Conservation (phyloP, 1,140 invertebrate species). For the Dendrolimus kikuchii region DNA sequence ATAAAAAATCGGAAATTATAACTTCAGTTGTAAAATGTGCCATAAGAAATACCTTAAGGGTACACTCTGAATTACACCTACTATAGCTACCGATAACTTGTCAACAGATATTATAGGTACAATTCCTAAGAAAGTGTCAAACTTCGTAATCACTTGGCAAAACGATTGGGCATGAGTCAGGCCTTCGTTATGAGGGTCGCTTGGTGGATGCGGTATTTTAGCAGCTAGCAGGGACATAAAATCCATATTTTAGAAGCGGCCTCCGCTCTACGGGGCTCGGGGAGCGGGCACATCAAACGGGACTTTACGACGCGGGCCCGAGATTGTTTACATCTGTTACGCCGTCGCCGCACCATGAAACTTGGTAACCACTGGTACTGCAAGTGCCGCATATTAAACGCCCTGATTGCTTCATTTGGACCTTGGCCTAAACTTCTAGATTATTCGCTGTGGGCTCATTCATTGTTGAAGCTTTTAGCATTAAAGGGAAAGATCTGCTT, state of each 20-base stretch:
- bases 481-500: too few relatives aligned
- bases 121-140: background rate
- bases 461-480: too few relatives aligned
- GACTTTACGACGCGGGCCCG: constrained; percentile 58
- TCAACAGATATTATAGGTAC: background rate
- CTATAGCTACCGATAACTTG: too few relatives aligned
- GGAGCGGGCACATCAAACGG: constrained; percentile 60
- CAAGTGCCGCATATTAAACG: constrained; percentile 30
- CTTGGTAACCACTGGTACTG: constrained; percentile 60
- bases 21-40: too few relatives aligned
- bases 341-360: constrained; percentile 52
- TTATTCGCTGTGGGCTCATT: background rate
- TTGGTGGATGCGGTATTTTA: constrained; percentile 51
- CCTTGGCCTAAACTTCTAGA: constrained; percentile 11
- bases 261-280: constrained; percentile 22
- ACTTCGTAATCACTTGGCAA: background rate
- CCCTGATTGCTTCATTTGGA: constrained; percentile 16
- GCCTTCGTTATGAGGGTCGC: constrained; percentile 42
- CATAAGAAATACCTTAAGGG: too few relatives aligned
- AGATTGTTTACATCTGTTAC: constrained; percentile 70
- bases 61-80: too few relatives aligned
- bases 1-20: too few relatives aligned
- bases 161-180: background rate
- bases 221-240: constrained; percentile 55
- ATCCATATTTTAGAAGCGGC: constrained; percentile 62